Conservation (phyloP, 2,888 invertebrate species). For the Drosophila rellima region DNA sequence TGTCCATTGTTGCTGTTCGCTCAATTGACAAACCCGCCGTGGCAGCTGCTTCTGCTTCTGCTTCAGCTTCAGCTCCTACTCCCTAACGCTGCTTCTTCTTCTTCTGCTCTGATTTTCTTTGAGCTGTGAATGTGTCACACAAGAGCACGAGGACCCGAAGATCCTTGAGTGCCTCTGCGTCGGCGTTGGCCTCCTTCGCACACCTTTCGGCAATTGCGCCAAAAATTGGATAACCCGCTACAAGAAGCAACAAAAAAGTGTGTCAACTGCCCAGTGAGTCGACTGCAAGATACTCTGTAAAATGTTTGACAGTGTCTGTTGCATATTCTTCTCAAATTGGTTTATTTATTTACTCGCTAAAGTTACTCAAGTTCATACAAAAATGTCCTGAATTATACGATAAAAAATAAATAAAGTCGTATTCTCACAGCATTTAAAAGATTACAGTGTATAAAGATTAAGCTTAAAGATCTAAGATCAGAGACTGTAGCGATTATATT, state of each 20-base stretch:
- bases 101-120: conserved; percentile 58
- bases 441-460: no score
- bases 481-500: no score
- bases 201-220: conserved; percentile 69
- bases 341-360: no score
- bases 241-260: conserved; percentile 24
- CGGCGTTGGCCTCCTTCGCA: conserved; percentile 16
- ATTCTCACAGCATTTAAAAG: no score
- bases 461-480: no score
- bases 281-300: conserved; percentile 1
- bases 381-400: no score
- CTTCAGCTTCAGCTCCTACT: conserved; percentile 2
- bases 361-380: no score
- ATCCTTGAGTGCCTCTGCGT: conserved; percentile 13
- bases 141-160: conserved; percentile 46
- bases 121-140: conserved; percentile 52
- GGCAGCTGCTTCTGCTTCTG: conserved; percentile 36
- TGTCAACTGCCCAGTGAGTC: neutral
- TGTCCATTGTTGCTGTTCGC: conserved; percentile 54
- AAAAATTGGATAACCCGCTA: conserved; percentile 57
- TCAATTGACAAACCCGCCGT: conserved; percentile 51
- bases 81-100: conserved; percentile 11
- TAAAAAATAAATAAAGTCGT: no score
- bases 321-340: neutral
- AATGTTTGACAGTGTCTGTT: neutral